Percentiles rank a stretch among this genome's conserved stretches.
Conservation (phyloP, 2,113 vertebrate genomes). For the Tachycineta bicolor region DNA sequence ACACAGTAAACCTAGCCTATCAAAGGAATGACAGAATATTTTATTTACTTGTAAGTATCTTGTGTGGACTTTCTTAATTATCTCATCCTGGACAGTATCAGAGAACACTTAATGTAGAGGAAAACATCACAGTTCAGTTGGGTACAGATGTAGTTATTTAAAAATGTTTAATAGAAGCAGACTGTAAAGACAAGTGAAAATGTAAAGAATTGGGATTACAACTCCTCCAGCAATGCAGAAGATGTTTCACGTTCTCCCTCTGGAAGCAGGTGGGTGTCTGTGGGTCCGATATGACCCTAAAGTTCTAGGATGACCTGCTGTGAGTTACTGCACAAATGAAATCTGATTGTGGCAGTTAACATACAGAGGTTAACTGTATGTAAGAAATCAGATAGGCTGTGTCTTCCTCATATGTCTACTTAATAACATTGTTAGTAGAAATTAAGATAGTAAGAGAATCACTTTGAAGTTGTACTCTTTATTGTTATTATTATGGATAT, state of each 20-base stretch:
- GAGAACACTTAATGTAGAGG: not conserved
- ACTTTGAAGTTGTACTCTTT: not conserved
- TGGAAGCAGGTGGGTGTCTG: not conserved
- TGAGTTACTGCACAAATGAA: accelerated
- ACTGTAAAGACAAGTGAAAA: not conserved
- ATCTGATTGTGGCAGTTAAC: not conserved
- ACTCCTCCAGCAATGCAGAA: not conserved
- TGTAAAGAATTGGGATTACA: not conserved
- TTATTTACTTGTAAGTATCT: not conserved
- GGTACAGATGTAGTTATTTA: not conserved
- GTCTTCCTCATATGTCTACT: not conserved
- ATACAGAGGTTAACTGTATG: accelerated
- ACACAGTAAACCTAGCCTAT: not conserved
- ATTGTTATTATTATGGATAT: not conserved
- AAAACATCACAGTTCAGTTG: not conserved
- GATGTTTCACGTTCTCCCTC: not conserved
- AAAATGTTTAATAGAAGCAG: not conserved
- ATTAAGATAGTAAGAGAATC: not conserved
- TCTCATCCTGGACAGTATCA: not conserved
- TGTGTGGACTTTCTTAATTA: not conserved
- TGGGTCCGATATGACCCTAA: not conserved
- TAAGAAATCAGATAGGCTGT: not conserved
- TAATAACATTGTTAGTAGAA: not conserved
- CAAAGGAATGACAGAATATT: not conserved
- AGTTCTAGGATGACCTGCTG: not conserved